Base-by-base conservation (phyloP, 2,113 vertebrate species). In the Scophthalmus maximus region DNA sequence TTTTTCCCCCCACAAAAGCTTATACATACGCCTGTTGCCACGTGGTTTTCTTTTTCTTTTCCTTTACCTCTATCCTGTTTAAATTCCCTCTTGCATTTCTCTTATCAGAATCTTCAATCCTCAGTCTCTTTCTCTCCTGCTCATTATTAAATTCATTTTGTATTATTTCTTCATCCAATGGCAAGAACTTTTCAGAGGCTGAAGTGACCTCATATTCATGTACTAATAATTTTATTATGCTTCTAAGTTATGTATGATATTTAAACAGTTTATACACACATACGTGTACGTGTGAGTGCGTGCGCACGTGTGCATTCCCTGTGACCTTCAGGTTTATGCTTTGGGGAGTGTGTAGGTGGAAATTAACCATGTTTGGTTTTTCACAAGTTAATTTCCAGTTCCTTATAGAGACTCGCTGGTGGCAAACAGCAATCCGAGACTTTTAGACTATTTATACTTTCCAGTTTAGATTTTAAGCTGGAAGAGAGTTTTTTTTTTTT, bases 191-290 rank as follows among this genome's bases (percentile, higher is more conserved):
- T 74, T 73, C 56, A 76, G 56, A 79, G 9, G 58, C 68, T 83
- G 78, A 81, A 74, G 81, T 78, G 76, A 73, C 65, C 75, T 91
- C 90, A 91, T 85, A 71, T 81, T 79, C 64, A 83, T 78, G 56
- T 80, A 62, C 67, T 82, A 66, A 74, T 83, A 68, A 76, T 93
- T 92, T 91, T 89, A 74, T 86, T 76, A 81, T 66, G 53, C 82
- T 84, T 79, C 92, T 88, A 93, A 93, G 82, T 89, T 67, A 93
- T 89, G 78, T 92, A 81, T 81, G 75, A 91, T 91, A 93, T 91
- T 87, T 91, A 83, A 77, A 76, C 57, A 76, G 57, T 50, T 60
- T 17, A 73, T 70, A 76, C 65, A 63, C 6, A 69, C 49, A 78
- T 34, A 58, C 53, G 53, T 34, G 66, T 66, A 52, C 23, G 65